phyloP scores from a whole-genome alignment of 2,888 invertebrate species.

The Ernsta delagoae region DNA sequence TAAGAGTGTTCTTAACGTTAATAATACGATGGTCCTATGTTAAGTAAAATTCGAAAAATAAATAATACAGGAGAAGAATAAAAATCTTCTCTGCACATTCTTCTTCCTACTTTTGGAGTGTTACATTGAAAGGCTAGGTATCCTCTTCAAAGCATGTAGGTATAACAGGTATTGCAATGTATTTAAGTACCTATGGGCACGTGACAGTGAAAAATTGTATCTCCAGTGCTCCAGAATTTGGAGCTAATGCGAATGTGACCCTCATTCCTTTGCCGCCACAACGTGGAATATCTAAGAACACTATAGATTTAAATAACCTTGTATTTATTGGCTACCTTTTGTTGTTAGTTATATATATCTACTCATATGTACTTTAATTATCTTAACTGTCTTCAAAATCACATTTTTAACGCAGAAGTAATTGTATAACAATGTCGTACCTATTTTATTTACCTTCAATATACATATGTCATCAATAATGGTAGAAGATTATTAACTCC shows the following conservation, averaged over 20 bases:
- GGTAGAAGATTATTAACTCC: too few relatives aligned
- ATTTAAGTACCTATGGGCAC: not conserved
- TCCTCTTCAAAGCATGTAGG: too few relatives aligned
- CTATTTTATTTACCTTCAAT: too few relatives aligned
- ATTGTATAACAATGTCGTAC: too few relatives aligned
- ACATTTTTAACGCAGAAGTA: not conserved
- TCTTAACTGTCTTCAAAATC: not conserved
- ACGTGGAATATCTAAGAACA: slow-evolving; percentile 3
- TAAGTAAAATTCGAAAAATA: too few relatives aligned
- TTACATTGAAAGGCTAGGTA: too few relatives aligned
- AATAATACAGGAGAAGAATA: too few relatives aligned
- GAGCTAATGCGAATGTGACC: not conserved
- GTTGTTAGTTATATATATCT: not conserved
- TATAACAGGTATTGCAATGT: not conserved
- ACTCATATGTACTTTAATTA: not conserved
- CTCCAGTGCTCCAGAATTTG: not conserved
- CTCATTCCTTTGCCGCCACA: not conserved
- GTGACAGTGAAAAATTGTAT: not conserved
- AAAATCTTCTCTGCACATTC: too few relatives aligned
- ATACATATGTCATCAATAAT: too few relatives aligned
- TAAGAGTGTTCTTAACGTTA: too few relatives aligned
- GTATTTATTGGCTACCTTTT: slow-evolving; percentile 5
- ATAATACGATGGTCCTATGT: too few relatives aligned
- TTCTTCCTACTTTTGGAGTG: too few relatives aligned
- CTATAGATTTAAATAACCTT: slow-evolving; percentile 1